Evolutionary conservation across 2,113 vertebrate species (phyloP), one percentile per base, ranked within the genome.

Genomic region (Pipra filicauda): DNA sequence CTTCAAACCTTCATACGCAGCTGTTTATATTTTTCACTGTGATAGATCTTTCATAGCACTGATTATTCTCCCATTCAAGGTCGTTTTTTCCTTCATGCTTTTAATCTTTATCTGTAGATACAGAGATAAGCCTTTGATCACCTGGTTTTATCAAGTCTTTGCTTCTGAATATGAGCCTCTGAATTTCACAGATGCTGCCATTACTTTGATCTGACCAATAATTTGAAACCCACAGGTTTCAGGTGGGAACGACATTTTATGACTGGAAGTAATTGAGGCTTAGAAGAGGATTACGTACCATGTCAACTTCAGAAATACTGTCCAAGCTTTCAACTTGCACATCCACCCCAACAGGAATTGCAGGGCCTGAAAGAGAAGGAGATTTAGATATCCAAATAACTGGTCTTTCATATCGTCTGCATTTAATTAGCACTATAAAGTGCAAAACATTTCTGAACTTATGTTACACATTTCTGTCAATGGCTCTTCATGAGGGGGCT

Each of bases 271-370:
- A 97, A 69, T 12, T 27, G 62, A 61, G 31, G 28, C 69, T 62
- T 35, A 72, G 51, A 37, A 62, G 35, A 71, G 57, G 23, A 8
- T 55, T 81, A 75, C 98, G 0, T 97, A 99, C 99, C 99, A 99
- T 99, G 98, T 99, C 99, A 71, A 99, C 99, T 96, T 99, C 99
- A 33, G 99, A 99, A 97, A 99, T 99, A 95, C 99, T 99, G 97
- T 99, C 99, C 97, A 99, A 97, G 70, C 99, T 99, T 97, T 99
- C 99, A 95, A 99, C 98, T 97, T 99, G 99, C 58, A 99, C 99
- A 91, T 99, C 99, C 81, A 99, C 98, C 11, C 99, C 99, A 78
- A 99, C 99, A 6, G 99, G 99, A 88, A 99, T 99, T 12, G 99
- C 99, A 57, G 99, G 99, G 82, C 99, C 99, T 99, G 97, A 22